These are phyloP conservation scores for Barbus barbus DNA, from an alignment of 2,113 vertebrate genomes.

Conservation along the genomic window DNA sequence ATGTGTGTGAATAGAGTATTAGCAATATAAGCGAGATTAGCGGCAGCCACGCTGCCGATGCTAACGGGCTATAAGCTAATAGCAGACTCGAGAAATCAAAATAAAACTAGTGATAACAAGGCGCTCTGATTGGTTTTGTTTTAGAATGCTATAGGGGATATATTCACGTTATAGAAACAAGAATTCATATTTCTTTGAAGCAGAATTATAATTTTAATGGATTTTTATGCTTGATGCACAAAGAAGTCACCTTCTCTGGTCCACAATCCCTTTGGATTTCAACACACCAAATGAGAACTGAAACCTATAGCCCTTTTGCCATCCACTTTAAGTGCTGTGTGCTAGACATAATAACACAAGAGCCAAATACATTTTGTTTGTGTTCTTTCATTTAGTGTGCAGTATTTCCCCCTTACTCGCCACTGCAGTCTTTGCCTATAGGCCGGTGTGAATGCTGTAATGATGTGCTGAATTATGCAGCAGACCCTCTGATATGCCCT, in stretches of 20 bases:
- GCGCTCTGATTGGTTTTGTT: too few relatives aligned
- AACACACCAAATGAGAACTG: neutral
- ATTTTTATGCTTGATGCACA: slow-evolving; percentile 26
- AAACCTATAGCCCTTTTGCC: neutral
- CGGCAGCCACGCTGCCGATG: too few relatives aligned
- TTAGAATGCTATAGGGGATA: too few relatives aligned
- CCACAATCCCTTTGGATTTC: neutral
- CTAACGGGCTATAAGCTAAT: too few relatives aligned
- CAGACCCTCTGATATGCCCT: slow-evolving; percentile 24
- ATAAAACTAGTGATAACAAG: too few relatives aligned
- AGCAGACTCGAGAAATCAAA: too few relatives aligned
- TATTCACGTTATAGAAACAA: too few relatives aligned
- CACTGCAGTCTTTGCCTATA: slow-evolving; percentile 41
- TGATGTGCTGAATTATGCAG: slow-evolving; percentile 51
- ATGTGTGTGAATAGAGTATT: too few relatives aligned
- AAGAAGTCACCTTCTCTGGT: slow-evolving; percentile 27
- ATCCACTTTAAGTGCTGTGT: too few relatives aligned
- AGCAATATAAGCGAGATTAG: too few relatives aligned
- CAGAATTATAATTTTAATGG: slow-evolving; percentile 19
- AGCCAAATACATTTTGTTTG: slow-evolving; percentile 19
- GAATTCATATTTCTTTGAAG: slow-evolving; percentile 29
- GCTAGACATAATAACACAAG: neutral
- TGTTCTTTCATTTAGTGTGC: slow-evolving; percentile 8
- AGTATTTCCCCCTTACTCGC: neutral
- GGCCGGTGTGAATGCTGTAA: slow-evolving; percentile 40